Conservation (phyloP, 2,797 vertebrate genomes). For the Sebastes matsubarae region DNA sequence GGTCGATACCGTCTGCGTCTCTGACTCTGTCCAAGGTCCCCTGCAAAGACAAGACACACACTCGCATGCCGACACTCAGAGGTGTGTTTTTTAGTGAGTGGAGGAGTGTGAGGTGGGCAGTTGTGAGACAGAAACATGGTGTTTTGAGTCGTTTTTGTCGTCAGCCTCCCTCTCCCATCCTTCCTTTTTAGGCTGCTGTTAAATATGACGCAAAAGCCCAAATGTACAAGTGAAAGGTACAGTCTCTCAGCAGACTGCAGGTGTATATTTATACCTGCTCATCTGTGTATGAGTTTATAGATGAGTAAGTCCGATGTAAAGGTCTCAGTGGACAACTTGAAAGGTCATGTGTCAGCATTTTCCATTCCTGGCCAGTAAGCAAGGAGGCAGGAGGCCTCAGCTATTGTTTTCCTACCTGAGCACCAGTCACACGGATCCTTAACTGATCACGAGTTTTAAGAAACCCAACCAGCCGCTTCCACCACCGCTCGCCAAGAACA, state of each 20-base stretch:
- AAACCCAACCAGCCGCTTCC: constrained; percentile 8
- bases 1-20: constrained; percentile 45
- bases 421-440: background rate
- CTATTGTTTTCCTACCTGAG: constrained; percentile 5
- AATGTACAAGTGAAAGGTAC: background rate
- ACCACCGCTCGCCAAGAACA: constrained; percentile 22
- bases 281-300: constrained; percentile 23
- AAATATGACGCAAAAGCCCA: background rate
- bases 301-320: constrained; percentile 30
- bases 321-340: constrained; percentile 15
- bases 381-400: background rate
- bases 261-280: constrained; percentile 7
- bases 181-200: background rate
- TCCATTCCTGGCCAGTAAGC: background rate
- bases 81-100: background rate
- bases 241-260: background rate
- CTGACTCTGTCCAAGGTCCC: constrained; percentile 42
- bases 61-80: background rate
- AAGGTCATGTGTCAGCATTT: constrained; percentile 35
- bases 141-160: background rate
- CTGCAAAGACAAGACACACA: background rate
- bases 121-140: background rate
- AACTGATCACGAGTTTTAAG: background rate
- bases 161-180: background rate
- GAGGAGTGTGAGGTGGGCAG: constrained; percentile 23